A percentile compares a stretch with the other conserved stretches of the same genome.
Evolutionary conservation across 2,113 vertebrate species (phyloP).

Genomic region (Gadus chalcogrammus): DNA sequence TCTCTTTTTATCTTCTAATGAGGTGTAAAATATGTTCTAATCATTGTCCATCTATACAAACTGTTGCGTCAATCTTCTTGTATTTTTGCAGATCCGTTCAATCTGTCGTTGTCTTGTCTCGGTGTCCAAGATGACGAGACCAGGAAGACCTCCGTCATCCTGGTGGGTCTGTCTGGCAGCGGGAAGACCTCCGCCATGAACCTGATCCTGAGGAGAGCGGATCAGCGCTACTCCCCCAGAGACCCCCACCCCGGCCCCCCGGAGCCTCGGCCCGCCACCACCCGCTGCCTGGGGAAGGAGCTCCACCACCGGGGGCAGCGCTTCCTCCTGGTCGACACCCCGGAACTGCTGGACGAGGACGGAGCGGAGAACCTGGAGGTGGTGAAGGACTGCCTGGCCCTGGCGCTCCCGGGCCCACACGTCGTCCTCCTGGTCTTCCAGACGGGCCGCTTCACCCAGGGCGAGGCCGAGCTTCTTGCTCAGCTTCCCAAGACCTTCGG

Average conservation of each 20-base stretch:
- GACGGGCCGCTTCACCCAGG: conserved; percentile 49
- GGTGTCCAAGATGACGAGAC: conserved; percentile 17
- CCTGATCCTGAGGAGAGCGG: conserved; percentile 32
- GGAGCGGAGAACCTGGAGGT: conserved; percentile 23
- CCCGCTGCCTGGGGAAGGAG: conserved; percentile 29
- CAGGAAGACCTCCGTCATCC: conserved; percentile 25
- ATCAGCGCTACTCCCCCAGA: conserved; percentile 23
- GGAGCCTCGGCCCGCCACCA: conserved; percentile 8
- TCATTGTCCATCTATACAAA: neutral
- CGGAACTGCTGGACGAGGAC: conserved; percentile 53
- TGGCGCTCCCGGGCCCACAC: conserved; percentile 44
- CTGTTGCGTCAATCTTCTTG: neutral
- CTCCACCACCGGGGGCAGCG: conserved; percentile 11
- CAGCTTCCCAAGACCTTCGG: conserved; percentile 47
- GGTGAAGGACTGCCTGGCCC: conserved; percentile 49
- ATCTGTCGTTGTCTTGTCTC: neutral
- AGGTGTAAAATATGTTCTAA: neutral
- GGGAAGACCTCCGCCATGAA: conserved; percentile 43
- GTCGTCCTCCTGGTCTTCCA: conserved; percentile 48
- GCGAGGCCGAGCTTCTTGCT: conserved; percentile 35
- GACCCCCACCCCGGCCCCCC: neutral
- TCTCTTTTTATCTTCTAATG: no score
- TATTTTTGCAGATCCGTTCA: neutral
- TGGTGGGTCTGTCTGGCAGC: conserved; percentile 51
- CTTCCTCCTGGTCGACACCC: conserved; percentile 50